Evolutionary conservation across 2,888 invertebrate species (phyloP).

Genomic region (Dynastes maya): DNA sequence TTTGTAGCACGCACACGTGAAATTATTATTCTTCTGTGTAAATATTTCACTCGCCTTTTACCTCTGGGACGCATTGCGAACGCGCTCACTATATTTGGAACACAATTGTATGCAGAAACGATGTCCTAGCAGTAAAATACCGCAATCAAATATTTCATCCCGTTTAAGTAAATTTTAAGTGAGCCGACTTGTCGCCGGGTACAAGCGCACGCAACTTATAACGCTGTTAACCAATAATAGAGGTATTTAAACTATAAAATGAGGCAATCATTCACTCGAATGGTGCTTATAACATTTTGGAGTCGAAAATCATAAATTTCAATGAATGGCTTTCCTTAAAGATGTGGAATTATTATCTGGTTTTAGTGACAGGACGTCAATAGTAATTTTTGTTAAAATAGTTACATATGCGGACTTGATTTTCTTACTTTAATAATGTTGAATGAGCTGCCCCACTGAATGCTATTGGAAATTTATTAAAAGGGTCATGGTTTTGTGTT

Average conservation of each 20-base stretch:
- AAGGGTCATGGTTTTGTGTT: no score
- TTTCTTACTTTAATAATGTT: no score
- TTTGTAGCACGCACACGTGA: no score
- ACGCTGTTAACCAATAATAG: slow-evolving; percentile 28
- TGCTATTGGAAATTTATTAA: no score
- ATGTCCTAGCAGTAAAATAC: slow-evolving; percentile 26
- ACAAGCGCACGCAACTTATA: slow-evolving; percentile 17
- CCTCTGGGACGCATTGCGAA: neutral
- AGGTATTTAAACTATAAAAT: slow-evolving; percentile 19
- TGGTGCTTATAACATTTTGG: neutral
- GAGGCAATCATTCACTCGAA: neutral
- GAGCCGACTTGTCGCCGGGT: neutral
- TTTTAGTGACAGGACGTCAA: no score
- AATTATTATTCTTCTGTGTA: neutral
- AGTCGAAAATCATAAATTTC: no score
- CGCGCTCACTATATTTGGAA: slow-evolving; percentile 24
- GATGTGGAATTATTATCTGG: no score
- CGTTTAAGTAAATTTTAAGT: slow-evolving; percentile 32
- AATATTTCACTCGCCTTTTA: slow-evolving; percentile 3
- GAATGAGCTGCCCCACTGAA: no score
- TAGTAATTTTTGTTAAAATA: no score
- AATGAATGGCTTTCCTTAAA: no score
- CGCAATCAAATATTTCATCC: slow-evolving; percentile 29
- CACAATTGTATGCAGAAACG: slow-evolving; percentile 35
- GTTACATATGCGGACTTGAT: no score